Conservation (phyloP, 2,888 invertebrate species). For the Pecten maximus region DNA sequence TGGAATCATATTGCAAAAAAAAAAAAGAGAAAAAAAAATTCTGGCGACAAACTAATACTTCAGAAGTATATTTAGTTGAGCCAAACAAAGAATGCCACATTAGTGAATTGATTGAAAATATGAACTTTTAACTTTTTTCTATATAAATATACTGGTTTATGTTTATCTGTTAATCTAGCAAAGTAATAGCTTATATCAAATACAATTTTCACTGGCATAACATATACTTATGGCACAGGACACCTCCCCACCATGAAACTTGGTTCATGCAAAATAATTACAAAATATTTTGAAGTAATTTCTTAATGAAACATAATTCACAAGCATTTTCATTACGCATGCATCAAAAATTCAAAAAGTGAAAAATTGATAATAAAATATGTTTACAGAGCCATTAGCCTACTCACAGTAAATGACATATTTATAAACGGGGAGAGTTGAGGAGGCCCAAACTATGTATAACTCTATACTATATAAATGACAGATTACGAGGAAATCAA, state of each 20-base stretch:
- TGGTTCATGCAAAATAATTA: neutral
- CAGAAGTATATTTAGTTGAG: neutral
- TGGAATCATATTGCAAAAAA: neutral
- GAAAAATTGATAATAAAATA: constrained; percentile 18
- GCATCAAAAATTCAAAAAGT: neutral
- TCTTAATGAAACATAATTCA: neutral
- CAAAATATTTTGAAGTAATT: constrained; percentile 33
- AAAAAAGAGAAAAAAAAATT: no score
- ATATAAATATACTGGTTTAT: neutral
- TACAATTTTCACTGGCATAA: neutral
- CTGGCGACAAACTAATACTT: neutral
- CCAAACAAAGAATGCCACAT: neutral
- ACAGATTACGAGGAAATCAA: constrained; percentile 20
- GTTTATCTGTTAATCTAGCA: neutral
- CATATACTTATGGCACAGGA: neutral
- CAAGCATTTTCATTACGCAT: constrained; percentile 20
- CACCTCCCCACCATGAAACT: neutral
- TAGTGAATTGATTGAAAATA: neutral
- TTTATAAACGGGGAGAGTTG: neutral
- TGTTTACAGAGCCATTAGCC: neutral
- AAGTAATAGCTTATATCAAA: neutral
- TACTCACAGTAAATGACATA: neutral
- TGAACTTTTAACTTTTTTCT: neutral
- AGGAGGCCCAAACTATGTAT: neutral
- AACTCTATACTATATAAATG: neutral